A percentile compares a stretch with the other conserved stretches of the same genome.
Evolutionary conservation across 2,888 invertebrate species (phyloP).

Genomic region (Chelonus formosanus): DNA sequence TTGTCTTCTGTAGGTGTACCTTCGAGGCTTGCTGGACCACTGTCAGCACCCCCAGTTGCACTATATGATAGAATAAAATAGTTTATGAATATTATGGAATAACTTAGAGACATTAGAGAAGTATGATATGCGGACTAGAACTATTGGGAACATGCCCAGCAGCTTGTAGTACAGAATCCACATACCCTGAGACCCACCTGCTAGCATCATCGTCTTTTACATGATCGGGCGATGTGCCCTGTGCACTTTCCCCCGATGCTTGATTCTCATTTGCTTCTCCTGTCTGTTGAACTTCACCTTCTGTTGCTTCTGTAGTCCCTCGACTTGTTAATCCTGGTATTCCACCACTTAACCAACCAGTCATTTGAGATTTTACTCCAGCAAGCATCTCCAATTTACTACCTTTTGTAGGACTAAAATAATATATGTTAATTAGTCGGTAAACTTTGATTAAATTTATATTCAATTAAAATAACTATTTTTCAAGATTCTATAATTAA

Average conservation of each 20-base stretch:
- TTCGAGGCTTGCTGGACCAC: conserved; percentile 80
- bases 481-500: too few relatives aligned
- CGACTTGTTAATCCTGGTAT: conserved; percentile 76
- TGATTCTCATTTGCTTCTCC: conserved; percentile 60
- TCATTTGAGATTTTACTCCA: conserved; percentile 86
- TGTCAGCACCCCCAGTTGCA: conserved; percentile 91
- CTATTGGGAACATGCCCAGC: conserved; percentile 36
- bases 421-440: conserved; percentile 4
- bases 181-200: conserved; percentile 60
- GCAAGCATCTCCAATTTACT: conserved; percentile 84
- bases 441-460: background rate
- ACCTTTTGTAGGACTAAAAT: conserved; percentile 74
- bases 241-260: conserved; percentile 57
- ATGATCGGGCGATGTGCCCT: conserved; percentile 62
- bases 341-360: conserved; percentile 83
- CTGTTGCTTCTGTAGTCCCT: conserved; percentile 61
- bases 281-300: conserved; percentile 66
- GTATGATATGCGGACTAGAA: conserved; percentile 31
- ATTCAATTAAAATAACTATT: conserved; percentile 4
- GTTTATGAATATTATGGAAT: conserved; percentile 10
- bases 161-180: conserved; percentile 48
- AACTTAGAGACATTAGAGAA: conserved; percentile 7
- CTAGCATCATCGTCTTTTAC: conserved; percentile 85
- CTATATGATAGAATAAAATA: conserved; percentile 63
- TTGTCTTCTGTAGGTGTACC: conserved; percentile 83